Percentiles rank a stretch among this genome's conserved stretches.
Evolutionary conservation across 1,140 invertebrate species (phyloP).

Genomic region (Trigoniulus corallinus): DNA sequence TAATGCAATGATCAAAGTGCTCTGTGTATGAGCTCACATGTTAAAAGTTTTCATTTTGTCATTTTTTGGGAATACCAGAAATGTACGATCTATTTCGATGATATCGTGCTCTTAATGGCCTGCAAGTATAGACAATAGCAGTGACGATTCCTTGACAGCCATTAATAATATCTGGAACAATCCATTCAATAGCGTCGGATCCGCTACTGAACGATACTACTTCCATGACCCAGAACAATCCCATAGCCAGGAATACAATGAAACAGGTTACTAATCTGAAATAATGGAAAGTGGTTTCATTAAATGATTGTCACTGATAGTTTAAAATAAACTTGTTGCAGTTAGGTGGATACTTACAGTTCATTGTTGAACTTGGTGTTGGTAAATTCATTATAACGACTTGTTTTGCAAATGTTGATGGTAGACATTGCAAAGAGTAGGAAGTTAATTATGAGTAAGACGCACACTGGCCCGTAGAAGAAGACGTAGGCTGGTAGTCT

Average conservation of each 20-base stretch:
- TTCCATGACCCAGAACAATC: constrained; percentile 6
- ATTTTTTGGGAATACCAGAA: too few species aligned
- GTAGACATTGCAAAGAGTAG: constrained; percentile 25
- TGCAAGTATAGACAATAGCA: constrained; percentile 1
- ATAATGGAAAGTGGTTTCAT: not conserved
- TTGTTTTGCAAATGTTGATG: constrained; percentile 17
- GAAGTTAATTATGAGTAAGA: constrained; percentile 23
- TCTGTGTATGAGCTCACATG: too few species aligned
- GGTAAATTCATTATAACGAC: not conserved
- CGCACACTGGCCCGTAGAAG: constrained; percentile 25
- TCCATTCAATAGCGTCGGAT: not conserved
- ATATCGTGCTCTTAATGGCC: too few species aligned
- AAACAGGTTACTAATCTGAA: not conserved
- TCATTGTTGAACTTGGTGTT: constrained; percentile 6
- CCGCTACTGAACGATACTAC: not conserved
- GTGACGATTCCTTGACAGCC: constrained; percentile 1
- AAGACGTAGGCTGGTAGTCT: constrained; percentile 21
- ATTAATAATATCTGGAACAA: constrained; percentile 1
- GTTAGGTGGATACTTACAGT: constrained; percentile 9
- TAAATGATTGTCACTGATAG: too few species aligned
- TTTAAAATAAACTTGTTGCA: too few species aligned
- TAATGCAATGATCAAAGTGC: too few species aligned
- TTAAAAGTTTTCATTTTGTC: too few species aligned
- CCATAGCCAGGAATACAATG: not conserved
- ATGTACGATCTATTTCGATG: too few species aligned